Conservation (phyloP, 2,888 invertebrate species). For the Plagodis dolabraria region DNA sequence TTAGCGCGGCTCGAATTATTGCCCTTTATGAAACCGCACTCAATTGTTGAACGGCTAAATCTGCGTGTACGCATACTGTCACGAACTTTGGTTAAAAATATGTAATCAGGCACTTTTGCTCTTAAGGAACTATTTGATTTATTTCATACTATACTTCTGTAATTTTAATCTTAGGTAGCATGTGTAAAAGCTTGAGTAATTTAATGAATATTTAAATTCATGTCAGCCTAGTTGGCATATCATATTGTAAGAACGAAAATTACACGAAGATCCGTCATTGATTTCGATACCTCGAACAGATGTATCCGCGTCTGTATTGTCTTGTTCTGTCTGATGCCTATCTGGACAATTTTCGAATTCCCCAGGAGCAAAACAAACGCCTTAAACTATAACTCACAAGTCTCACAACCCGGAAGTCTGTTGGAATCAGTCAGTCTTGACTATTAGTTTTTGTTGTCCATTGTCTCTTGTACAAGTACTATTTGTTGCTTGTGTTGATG, state of each 20-base stretch:
- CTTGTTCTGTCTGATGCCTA: slow-evolving; percentile 22
- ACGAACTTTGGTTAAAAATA: too few relatives aligned
- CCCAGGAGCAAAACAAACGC: slow-evolving; percentile 33
- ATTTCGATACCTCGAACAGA: slow-evolving; percentile 4
- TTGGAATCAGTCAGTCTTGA: slow-evolving; percentile 45
- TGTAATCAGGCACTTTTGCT: too few relatives aligned
- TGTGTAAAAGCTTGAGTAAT: too few relatives aligned
- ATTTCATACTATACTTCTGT: too few relatives aligned
- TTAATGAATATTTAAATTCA: too few relatives aligned
- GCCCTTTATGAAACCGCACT: slow-evolving; percentile 57
- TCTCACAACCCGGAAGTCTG: slow-evolving; percentile 46
- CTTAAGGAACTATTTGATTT: too few relatives aligned
- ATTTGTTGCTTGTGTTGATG: slow-evolving; percentile 62
- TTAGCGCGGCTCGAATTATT: slow-evolving; percentile 65
- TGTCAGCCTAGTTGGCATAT: too few relatives aligned
- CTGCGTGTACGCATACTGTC: slow-evolving; percentile 25
- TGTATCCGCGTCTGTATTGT: slow-evolving; percentile 15
- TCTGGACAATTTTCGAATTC: slow-evolving; percentile 31
- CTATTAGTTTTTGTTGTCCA: slow-evolving; percentile 49
- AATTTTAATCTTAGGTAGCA: too few relatives aligned
- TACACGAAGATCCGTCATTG: neutral
- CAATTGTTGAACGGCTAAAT: slow-evolving; percentile 42
- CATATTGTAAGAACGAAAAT: too few relatives aligned
- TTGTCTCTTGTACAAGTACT: slow-evolving; percentile 45
- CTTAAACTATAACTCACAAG: slow-evolving; percentile 36